Evolutionary conservation across 2,113 vertebrate genomes (phyloP), one percentile per base, ranked within the genome.

Genomic region (Trematomus loennbergii): DNA sequence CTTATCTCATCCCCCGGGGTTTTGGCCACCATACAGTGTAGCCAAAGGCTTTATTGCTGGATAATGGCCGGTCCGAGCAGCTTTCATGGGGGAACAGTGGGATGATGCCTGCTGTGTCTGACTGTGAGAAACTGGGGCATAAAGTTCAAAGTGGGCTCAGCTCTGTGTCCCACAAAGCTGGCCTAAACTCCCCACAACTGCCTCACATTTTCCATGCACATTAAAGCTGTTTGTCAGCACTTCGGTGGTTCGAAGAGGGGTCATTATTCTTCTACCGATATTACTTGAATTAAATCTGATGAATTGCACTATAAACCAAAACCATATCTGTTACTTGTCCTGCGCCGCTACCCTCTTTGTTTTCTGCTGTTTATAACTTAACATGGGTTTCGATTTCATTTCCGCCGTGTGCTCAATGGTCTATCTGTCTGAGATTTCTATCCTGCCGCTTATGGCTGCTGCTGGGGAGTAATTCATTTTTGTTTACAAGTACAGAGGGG

Each of bases 91-190:
- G 81, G 55, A 75, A 80, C 79, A 72, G 53, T 88, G 78, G 75
- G 84, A 83, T 82, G 79, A 85, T 73, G 78, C 82, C 70, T 73
- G 80, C 79, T 78, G 75, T 77, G 80, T 83, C 72, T 43, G 20
- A 67, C 85, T 75, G 60, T 75, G 70, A 86, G 80, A 90, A 90
- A 85, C 74, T 84, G 66, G 81, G 74, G 53, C 82, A 82, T 55
- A 63, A 85, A 89, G 87, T 87, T 91, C 83, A 87, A 86, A 87
- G 88, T 73, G 75, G 65, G 72, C 77, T 78, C 75, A 67, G 70
- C 68, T 66, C 60, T 73, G 53, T 57, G 54, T 62, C 82, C 72
- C 68, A 72, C 58, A 61, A 65, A 71, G 33, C 8, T 36, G 73
- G 57, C 66, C 72, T 29, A 75, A 58, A 33, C 63, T 74, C 59